These are phyloP conservation scores for Agriopis leucophaearia DNA, from an alignment of 2,888 invertebrate genomes.

Conservation along the genomic window DNA sequence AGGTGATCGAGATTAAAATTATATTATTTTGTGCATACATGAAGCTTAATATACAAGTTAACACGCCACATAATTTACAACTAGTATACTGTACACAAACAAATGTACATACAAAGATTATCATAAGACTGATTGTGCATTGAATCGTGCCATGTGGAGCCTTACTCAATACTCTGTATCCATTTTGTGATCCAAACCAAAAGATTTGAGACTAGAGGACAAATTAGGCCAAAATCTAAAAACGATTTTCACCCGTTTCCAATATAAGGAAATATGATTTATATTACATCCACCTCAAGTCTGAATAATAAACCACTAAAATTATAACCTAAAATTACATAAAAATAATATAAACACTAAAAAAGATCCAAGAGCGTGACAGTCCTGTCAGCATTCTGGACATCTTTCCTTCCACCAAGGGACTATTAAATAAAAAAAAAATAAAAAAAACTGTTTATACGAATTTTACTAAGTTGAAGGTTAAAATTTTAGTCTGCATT, in stretches of 20 bases:
- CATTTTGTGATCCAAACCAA: neutral
- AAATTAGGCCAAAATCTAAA: conserved; percentile 17
- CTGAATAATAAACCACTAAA: neutral
- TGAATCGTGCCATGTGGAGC: conserved; percentile 34
- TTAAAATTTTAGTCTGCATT: neutral
- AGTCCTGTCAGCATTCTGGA: too few species aligned
- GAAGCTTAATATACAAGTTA: conserved; percentile 71
- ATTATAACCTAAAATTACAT: too few species aligned
- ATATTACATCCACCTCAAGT: neutral
- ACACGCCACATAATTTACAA: conserved; percentile 72
- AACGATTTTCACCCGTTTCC: neutral
- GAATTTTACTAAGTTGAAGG: too few species aligned
- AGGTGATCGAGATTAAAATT: conserved; percentile 52
- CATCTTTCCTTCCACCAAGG: too few species aligned
- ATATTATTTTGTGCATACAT: conserved; percentile 66
- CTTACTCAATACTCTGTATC: neutral
- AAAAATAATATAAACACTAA: too few species aligned
- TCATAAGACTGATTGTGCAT: conserved; percentile 50
- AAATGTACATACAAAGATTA: conserved; percentile 66
- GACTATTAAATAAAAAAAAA: too few species aligned
- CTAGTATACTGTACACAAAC: conserved; percentile 70
- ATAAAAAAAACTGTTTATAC: too few species aligned
- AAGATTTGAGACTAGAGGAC: conserved; percentile 16
- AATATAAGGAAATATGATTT: neutral
- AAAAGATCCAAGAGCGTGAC: too few species aligned